Conservation (phyloP, 2,888 invertebrate genomes). For the Odontothrips loti region DNA sequence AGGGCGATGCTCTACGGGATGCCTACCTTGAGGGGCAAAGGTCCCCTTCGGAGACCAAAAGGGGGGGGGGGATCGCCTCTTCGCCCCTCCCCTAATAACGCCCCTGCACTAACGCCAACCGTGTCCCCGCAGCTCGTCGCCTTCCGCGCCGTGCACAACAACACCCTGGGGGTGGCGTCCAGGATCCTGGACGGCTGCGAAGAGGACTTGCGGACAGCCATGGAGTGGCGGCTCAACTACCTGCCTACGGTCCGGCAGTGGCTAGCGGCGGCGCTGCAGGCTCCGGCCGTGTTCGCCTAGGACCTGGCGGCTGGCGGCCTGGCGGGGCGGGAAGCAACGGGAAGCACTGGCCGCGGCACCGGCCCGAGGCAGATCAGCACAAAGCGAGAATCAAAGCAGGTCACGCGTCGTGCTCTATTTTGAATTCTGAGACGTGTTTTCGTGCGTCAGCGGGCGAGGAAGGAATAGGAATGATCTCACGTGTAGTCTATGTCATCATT, state of each 20-base stretch:
- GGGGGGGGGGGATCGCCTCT: too few species aligned
- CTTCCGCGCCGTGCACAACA: constrained; percentile 1
- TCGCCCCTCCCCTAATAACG: too few species aligned
- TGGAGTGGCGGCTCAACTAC: neutral
- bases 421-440: neutral
- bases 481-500: constrained; percentile 18
- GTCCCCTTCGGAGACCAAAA: too few species aligned
- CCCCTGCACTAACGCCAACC: neutral
- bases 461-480: neutral
- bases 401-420: too few species aligned
- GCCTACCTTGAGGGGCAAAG: too few species aligned
- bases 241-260: neutral
- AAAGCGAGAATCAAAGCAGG: neutral
- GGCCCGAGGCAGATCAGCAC: too few species aligned
- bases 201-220: neutral
- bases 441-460: neutral
- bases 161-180: neutral
- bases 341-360: too few species aligned
- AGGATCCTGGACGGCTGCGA: neutral
- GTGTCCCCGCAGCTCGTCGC: neutral
- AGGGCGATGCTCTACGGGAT: too few species aligned
- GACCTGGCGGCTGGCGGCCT: too few species aligned
- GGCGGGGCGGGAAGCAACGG: too few species aligned
- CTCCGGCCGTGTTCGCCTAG: neutral
- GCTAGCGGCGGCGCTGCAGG: neutral